Base-by-base conservation (phyloP, 1,140 invertebrate genomes). In the Drosophila lacertosa region DNA sequence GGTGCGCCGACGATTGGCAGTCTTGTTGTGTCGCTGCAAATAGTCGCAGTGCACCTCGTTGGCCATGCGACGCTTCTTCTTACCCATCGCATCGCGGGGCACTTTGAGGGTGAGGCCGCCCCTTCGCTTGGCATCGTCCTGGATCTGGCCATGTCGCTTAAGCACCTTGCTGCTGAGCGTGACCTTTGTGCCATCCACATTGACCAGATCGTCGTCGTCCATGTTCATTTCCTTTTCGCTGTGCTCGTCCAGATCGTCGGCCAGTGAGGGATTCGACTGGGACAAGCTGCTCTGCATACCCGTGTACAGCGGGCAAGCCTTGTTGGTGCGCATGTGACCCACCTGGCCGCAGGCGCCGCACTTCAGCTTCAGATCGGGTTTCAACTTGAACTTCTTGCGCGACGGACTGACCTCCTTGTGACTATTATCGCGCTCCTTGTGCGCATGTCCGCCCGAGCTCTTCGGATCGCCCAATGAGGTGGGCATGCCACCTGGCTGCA, bases 331-430 rank as follows among this genome's bases (percentile, higher is more conserved):
- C 80, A 89, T 84, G 53, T 81, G 81, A 5, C 77, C 80, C 50
- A 91, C 90, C 82, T 97, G 96, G 3, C 98, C 98, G 92, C 99
- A 99, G 11, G 98, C 98, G 13, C 98, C 98, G 92, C 99, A 99
- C 93, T 96, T 96, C 15, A 99, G 93, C 92, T 98, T 98, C 2
- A 98, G 92, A 92, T 98, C 96, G 22, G 97, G 96, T 90, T 97
- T 97, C 22, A 97, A 92, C 92, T 97, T 98, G 16, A 95, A 94
- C 80, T 96, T 96, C 79, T 97, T 95, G 57, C 95, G 93, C 0
- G 94, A 94, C 13, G 94, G 94, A 32, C 94, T 94, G n/a, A 93
- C 92, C 20, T 94, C 94, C 54, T 94, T 91, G 45, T 90, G 90
- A 15, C 79, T 79, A 7, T 89, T 74, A n/a, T 90, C 83, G 0